Conservation (phyloP, 2,797 vertebrate genomes). For the Spinus olivaceus region DNA sequence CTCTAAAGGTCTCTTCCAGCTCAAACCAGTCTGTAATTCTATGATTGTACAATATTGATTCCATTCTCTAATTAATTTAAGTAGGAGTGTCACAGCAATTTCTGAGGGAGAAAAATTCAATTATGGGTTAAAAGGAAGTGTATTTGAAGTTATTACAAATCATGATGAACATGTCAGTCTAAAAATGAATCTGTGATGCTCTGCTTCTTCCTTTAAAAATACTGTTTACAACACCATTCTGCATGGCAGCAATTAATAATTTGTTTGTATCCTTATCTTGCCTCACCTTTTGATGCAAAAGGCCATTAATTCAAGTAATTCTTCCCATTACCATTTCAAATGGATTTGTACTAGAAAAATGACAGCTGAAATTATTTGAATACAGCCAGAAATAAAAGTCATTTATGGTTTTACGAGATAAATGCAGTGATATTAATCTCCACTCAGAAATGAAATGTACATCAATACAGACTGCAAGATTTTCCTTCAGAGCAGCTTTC, state of each 20-base stretch:
- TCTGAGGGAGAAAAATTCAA: background rate
- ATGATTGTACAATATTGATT: background rate
- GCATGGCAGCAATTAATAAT: background rate
- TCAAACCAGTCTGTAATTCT: background rate
- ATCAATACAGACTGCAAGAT: background rate
- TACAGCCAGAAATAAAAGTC: background rate
- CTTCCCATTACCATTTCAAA: slow-evolving; percentile 15
- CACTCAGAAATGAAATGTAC: background rate
- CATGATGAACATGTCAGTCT: background rate
- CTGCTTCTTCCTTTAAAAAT: background rate
- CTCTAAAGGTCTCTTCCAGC: background rate
- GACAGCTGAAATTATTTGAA: background rate
- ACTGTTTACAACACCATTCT: background rate
- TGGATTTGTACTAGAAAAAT: background rate
- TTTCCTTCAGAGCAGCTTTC: background rate
- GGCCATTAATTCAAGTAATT: background rate
- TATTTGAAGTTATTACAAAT: background rate
- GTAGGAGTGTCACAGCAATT: background rate
- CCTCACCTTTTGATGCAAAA: background rate
- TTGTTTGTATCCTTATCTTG: background rate
- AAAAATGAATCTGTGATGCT: background rate
- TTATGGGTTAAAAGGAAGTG: background rate
- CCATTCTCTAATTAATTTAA: background rate
- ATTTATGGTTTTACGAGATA: background rate
- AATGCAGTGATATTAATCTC: background rate